These are phyloP conservation scores for Oophaga sylvatica DNA, from an alignment of 2,797 vertebrate species.

Conservation along the genomic window DNA sequence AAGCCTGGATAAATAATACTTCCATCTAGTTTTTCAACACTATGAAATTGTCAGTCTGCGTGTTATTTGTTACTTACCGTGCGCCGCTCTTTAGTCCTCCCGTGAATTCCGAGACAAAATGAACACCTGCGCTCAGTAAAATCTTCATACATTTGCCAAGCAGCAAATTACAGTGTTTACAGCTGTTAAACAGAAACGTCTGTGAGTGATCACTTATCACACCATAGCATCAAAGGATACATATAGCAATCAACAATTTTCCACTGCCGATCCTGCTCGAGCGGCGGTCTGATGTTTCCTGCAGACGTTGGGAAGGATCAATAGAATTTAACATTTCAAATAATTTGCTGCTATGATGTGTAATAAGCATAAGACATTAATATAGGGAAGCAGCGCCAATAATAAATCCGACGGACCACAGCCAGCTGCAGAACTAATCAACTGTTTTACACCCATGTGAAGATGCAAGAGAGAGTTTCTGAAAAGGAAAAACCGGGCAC, in stretches of 20 bases:
- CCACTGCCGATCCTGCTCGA: neutral
- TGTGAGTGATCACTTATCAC: slow-evolving; percentile 18
- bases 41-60: neutral
- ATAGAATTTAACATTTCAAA: neutral
- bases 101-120: slow-evolving; percentile 1
- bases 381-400: neutral
- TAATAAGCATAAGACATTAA: neutral
- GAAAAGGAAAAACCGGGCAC: neutral
- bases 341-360: neutral
- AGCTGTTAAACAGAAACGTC: neutral
- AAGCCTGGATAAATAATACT: neutral
- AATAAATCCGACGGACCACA: neutral
- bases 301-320: neutral
- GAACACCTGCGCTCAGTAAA: slow-evolving; percentile 26
- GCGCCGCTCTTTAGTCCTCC: neutral
- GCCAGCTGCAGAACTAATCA: neutral
- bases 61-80: slow-evolving; percentile 25
- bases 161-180: neutral
- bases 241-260: neutral
- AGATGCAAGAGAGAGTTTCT: neutral
- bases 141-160: neutral
- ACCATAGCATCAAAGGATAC: neutral
- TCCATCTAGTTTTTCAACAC: neutral
- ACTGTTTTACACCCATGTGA: neutral
- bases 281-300: neutral